phyloP scores from a whole-genome alignment of 1,140 invertebrate species.

The Amyelois transitella region DNA sequence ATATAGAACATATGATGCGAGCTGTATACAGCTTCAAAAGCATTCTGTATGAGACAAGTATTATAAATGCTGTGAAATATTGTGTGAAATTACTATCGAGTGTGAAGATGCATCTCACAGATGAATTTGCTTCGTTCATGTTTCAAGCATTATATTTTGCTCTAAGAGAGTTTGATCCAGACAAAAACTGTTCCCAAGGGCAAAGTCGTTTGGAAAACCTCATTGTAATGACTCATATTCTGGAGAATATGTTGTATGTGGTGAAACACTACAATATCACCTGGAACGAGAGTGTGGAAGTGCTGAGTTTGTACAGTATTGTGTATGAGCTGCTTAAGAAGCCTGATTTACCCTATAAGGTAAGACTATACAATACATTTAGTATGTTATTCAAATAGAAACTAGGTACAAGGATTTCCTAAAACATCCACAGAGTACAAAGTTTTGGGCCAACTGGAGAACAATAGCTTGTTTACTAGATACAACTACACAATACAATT shows the following conservation, averaged over 20 bases:
- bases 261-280: slow-evolving; percentile 82
- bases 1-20: slow-evolving; percentile 76
- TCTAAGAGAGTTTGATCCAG: slow-evolving; percentile 76
- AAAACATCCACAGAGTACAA: no score
- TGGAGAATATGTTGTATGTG: slow-evolving; percentile 77
- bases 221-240: slow-evolving; percentile 66
- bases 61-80: slow-evolving; percentile 75
- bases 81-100: slow-evolving; percentile 77
- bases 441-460: no score
- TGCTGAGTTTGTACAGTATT: slow-evolving; percentile 76
- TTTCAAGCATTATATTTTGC: slow-evolving; percentile 82
- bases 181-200: slow-evolving; percentile 17
- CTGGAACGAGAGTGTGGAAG: slow-evolving; percentile 83
- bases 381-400: no score
- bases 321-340: slow-evolving; percentile 75
- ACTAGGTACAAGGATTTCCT: no score
- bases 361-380: slow-evolving; percentile 31
- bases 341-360: slow-evolving; percentile 71
- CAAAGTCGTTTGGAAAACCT: slow-evolving; percentile 24
- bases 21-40: slow-evolving; percentile 77
- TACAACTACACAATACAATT: no score
- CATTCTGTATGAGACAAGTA: slow-evolving; percentile 62
- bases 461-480: no score
- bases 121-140: slow-evolving; percentile 79
- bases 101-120: slow-evolving; percentile 72